A percentile compares a stretch with the other conserved stretches of the same genome.
Evolutionary conservation across 2,113 vertebrate genomes (phyloP).

Genomic region (Lichenostomus cassidix): DNA sequence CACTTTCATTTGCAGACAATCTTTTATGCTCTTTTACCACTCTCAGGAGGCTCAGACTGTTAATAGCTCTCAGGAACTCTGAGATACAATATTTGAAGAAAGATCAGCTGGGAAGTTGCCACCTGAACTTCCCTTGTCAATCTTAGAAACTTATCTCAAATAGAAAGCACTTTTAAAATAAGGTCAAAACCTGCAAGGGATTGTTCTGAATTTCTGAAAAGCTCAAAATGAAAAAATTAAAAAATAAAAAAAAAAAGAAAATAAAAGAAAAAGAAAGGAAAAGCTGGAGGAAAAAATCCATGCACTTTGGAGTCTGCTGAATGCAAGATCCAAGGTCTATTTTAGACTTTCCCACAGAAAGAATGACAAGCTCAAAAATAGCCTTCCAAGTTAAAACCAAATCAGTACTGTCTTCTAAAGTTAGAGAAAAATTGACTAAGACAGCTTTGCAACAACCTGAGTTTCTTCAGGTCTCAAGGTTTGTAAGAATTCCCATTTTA

Average conservation of each 20-base stretch:
- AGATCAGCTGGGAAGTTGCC: not conserved
- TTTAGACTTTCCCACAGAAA: not conserved
- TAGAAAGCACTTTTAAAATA: not conserved
- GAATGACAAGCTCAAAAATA: not conserved
- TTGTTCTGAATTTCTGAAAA: not conserved
- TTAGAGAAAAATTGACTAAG: not conserved
- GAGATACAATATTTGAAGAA: slow-evolving; percentile 29
- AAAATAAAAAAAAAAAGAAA: not conserved
- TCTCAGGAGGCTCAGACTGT: not conserved
- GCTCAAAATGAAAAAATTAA: not conserved
- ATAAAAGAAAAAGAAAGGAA: not conserved
- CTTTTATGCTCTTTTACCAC: not conserved
- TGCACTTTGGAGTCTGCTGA: not conserved
- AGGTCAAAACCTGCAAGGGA: not conserved
- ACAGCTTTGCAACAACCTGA: not conserved
- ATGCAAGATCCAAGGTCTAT: not conserved
- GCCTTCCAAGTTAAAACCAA: not conserved
- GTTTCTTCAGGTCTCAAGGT: not conserved
- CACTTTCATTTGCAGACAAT: slow-evolving; percentile 36
- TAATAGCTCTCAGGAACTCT: slow-evolving; percentile 36
- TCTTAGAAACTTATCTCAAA: not conserved
- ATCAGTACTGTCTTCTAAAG: not conserved
- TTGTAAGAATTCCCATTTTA: not conserved
- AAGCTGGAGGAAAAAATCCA: not conserved
- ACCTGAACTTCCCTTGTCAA: slow-evolving; percentile 1